Percentiles rank a stretch among this genome's conserved stretches.
Evolutionary conservation across 1,140 invertebrate genomes (phyloP).

Genomic region (Drosophila asahinai): DNA sequence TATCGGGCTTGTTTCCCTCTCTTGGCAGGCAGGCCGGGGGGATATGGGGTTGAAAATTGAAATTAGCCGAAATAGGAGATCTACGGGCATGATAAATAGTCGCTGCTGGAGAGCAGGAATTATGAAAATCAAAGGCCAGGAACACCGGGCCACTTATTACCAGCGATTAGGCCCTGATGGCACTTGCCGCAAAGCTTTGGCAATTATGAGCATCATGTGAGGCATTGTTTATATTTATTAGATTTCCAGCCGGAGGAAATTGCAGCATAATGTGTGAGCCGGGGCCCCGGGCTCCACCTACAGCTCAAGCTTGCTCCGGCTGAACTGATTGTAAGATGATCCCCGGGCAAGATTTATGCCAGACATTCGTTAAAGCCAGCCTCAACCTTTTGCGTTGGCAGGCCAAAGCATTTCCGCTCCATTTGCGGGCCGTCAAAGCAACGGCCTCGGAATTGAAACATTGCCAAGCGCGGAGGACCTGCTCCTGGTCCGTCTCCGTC

Average conservation of each 20-base stretch:
- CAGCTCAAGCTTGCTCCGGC: neutral
- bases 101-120: slow-evolving; percentile 1
- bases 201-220: slow-evolving; percentile 76
- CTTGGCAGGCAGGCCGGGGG: neutral
- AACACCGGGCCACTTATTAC: slow-evolving; percentile 47
- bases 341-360: slow-evolving; percentile 72
- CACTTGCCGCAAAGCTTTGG: slow-evolving; percentile 30
- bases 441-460: slow-evolving; percentile 64
- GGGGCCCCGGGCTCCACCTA: neutral
- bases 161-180: slow-evolving; percentile 51
- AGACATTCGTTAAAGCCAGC: slow-evolving; percentile 75
- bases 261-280: slow-evolving; percentile 58
- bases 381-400: slow-evolving; percentile 23
- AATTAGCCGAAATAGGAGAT: slow-evolving; percentile 59
- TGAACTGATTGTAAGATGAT: slow-evolving; percentile 61
- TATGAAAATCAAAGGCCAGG: slow-evolving; percentile 33
- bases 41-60: slow-evolving; percentile 75
- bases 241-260: slow-evolving; percentile 67
- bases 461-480: slow-evolving; percentile 50
- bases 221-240: slow-evolving; percentile 78
- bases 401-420: slow-evolving; percentile 71
- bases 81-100: slow-evolving; percentile 30
- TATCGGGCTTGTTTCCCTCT: neutral
- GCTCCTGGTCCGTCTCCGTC: neutral
- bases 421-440: slow-evolving; percentile 69